Evolutionary conservation across 2,797 vertebrate species (phyloP), one percentile per base, ranked within the genome.

Genomic region (Carapus acus): DNA sequence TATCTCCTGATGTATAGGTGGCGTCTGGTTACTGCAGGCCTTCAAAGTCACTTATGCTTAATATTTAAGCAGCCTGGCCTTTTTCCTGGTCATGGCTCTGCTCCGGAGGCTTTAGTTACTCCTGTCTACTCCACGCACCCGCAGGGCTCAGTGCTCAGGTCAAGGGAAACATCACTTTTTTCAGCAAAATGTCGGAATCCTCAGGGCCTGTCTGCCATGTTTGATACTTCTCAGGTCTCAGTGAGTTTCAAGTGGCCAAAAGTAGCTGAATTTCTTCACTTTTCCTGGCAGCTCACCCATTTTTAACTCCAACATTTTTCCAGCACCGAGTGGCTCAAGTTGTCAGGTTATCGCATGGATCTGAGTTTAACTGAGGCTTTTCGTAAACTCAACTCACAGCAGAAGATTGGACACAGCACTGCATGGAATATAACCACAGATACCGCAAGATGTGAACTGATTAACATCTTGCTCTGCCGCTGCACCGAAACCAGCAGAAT

Each of bases 1-100:
- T 43, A 36, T 58, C 23, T 69, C 29, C 43, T 24, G 65, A 62
- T 49, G 47, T 59, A 58, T 33, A 42, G 29, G 36, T 43, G 59
- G 69, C 55, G 58, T 81, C 75, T 48, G 51, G 68, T 81, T 80
- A 77, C 49, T 38, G 51, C 56, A 58, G 62, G 38, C 49, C 24
- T 58, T 63, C 61, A 36, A 42, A 66, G 59, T 72, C 68, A 72
- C 59, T 34, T 63, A 13, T 62, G 60, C 49, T 86, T 79, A 85
- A 88, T 87, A 83, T 85, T 87, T 85, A 86, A 87, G 71, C 64
- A 66, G 54, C 4, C 42, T 49, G 59, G 49, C 12, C 21, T 73
- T 56, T 68, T 57, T 54, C 56, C 62, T 60, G 52, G 62, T 73
- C 60, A 58, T 44, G 42, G 65, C 62, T 56, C 39, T 39, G 49